Percentiles rank a stretch among this genome's conserved stretches.
phyloP scores from a whole-genome alignment of 2,113 vertebrate species.

The Phainopepla nitens region DNA sequence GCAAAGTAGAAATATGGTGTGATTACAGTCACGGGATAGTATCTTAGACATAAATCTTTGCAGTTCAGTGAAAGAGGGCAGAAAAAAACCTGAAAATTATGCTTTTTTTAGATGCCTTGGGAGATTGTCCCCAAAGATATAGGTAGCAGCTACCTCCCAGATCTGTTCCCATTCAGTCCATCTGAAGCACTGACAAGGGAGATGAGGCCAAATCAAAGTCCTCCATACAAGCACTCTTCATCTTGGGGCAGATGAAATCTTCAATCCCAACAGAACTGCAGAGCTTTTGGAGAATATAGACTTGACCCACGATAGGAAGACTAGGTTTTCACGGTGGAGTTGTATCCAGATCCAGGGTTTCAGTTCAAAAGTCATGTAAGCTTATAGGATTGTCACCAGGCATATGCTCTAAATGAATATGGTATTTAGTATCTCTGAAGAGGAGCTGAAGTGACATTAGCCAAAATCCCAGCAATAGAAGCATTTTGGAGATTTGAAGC shows the following conservation, averaged over 20 bases:
- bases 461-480: conserved; percentile 68
- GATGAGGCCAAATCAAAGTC: background rate
- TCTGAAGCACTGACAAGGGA: background rate
- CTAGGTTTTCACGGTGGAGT: background rate
- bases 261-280: background rate
- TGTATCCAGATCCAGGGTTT: background rate
- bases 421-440: conserved; percentile 63
- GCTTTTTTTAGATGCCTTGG: conserved; percentile 18
- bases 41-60: background rate
- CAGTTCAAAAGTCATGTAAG: background rate
- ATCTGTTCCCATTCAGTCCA: background rate
- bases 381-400: conserved; percentile 12
- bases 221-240: background rate
- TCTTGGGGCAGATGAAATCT: background rate
- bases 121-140: background rate
- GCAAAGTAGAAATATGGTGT: background rate
- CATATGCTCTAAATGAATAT: conserved; percentile 47
- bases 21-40: background rate
- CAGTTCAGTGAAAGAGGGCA: conserved; percentile 30
- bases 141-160: background rate
- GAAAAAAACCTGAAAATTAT: background rate
- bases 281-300: background rate
- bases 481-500: conserved; percentile 58
- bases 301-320: background rate
- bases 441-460: conserved; percentile 61